Conservation (phyloP, 2,888 invertebrate genomes). For the Myathropa florea region DNA sequence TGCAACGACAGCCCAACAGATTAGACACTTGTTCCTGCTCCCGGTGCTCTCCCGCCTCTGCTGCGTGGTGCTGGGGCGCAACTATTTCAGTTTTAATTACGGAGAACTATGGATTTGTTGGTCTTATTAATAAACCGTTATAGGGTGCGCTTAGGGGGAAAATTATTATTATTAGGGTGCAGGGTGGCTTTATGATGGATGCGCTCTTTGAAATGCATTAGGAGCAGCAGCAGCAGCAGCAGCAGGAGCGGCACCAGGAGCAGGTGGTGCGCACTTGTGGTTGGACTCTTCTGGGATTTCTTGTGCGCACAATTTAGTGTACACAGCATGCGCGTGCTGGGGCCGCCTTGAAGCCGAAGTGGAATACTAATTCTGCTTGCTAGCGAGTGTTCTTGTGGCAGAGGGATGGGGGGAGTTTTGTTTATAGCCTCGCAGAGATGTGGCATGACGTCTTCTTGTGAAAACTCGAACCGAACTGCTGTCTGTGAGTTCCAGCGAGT, state of each 20-base stretch:
- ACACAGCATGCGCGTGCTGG: constrained; percentile 6
- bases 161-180: constrained; percentile 65
- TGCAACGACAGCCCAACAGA: constrained; percentile 53
- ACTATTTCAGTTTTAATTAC: constrained; percentile 69
- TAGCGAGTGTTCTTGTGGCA: too few relatives aligned
- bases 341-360: constrained; percentile 3
- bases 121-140: constrained; percentile 67
- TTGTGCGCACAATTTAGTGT: not conserved
- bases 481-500: constrained; percentile 17
- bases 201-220: constrained; percentile 67
- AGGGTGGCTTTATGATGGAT: constrained; percentile 68
- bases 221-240: constrained; percentile 23
- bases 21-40: constrained; percentile 64
- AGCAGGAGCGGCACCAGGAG: too few relatives aligned
- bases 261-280: constrained; percentile 67
- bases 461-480: not conserved
- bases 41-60: too few relatives aligned
- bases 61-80: not conserved
- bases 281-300: not conserved
- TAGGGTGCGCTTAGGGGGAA: constrained; percentile 48
- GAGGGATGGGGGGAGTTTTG: constrained; percentile 27
- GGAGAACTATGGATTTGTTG: constrained; percentile 66
- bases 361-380: constrained; percentile 48
- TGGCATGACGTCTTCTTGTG: constrained; percentile 24
- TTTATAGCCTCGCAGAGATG: constrained; percentile 34